These are phyloP conservation scores for Leguminivora glycinivorella DNA, from an alignment of 1,140 invertebrate genomes.

Conservation along the genomic window DNA sequence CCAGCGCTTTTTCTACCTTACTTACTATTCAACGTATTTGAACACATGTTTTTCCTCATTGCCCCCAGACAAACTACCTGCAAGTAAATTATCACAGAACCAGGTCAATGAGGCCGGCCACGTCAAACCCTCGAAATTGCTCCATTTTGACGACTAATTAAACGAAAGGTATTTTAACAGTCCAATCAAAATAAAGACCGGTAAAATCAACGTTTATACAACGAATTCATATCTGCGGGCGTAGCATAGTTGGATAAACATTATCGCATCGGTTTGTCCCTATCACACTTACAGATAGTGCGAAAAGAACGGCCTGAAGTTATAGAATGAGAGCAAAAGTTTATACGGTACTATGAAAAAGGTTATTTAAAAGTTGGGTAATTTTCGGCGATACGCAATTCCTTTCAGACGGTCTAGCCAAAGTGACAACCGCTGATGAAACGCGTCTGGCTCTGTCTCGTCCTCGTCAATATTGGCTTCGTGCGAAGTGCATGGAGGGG, in stretches of 20 bases:
- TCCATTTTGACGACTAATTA: slow-evolving; percentile 12
- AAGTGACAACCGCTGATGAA: no score
- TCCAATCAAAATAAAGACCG: slow-evolving; percentile 19
- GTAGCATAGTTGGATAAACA: no score
- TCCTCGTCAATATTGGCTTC: no score
- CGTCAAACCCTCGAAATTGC: slow-evolving; percentile 18
- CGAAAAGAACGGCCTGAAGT: no score
- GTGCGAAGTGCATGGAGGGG: no score
- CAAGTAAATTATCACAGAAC: slow-evolving; percentile 6
- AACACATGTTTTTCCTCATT: neutral
- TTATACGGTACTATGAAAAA: neutral
- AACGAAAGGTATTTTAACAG: slow-evolving; percentile 2
- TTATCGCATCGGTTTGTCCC: no score
- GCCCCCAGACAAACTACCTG: neutral
- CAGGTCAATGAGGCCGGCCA: slow-evolving; percentile 19
- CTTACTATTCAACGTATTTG: neutral
- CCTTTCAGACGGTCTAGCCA: no score
- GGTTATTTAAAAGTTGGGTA: neutral
- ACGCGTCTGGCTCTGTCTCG: no score
- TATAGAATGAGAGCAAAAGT: no score
- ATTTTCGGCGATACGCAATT: neutral
- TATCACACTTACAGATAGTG: no score
- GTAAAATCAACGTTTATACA: slow-evolving; percentile 4
- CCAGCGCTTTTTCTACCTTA: no score
- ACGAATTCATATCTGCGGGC: neutral